Evolutionary conservation across 2,113 vertebrate genomes (phyloP).

Genomic region (Nothoprocta pentlandii): DNA sequence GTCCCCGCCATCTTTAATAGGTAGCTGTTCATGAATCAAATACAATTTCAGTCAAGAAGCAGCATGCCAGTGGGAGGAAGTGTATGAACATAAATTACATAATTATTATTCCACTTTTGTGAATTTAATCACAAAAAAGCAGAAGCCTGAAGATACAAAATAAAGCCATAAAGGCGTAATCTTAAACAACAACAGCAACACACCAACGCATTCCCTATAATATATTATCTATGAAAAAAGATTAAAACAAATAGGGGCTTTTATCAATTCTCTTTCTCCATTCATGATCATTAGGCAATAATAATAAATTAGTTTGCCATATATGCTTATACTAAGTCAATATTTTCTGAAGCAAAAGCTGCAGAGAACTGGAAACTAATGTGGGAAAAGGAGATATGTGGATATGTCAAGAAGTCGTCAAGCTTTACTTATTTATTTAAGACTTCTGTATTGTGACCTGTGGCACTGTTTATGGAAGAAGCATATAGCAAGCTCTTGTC

Average conservation of each 20-base stretch:
- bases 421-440: neutral
- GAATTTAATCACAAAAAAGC: constrained; percentile 50
- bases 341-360: neutral
- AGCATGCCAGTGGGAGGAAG: constrained; percentile 49
- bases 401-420: neutral
- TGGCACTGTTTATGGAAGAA: neutral
- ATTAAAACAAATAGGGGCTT: neutral
- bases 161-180: constrained; percentile 37
- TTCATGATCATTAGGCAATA: neutral
- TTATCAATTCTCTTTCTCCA: neutral
- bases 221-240: neutral
- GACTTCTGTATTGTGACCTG: neutral
- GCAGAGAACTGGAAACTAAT: neutral
- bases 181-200: neutral
- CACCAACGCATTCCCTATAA: neutral
- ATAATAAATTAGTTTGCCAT: neutral
- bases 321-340: neutral
- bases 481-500: neutral
- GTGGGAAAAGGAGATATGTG: neutral
- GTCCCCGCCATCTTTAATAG: constrained; percentile 21
- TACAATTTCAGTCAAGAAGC: constrained; percentile 48
- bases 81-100: constrained; percentile 44
- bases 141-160: constrained; percentile 22
- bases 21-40: constrained; percentile 53
- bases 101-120: constrained; percentile 50